These are phyloP conservation scores for Lepidochitona cinerea DNA, from an alignment of 2,888 invertebrate species.

Conservation along the genomic window DNA sequence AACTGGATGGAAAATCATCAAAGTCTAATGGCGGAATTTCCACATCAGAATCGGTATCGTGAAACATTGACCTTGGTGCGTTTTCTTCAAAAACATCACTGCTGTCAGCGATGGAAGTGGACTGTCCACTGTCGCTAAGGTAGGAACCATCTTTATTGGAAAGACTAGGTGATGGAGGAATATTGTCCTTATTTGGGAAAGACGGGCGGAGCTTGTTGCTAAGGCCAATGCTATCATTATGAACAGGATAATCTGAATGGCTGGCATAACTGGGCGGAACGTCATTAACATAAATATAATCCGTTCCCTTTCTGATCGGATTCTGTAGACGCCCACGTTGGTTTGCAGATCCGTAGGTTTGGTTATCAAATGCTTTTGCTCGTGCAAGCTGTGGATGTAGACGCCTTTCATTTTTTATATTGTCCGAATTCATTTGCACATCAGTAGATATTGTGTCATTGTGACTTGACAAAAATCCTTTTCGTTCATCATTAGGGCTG, in stretches of 20 bases:
- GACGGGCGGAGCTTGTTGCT: background rate
- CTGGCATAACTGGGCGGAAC: background rate
- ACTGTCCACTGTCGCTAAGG: constrained; percentile 1
- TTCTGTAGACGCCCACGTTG: background rate
- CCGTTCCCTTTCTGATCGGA: no score
- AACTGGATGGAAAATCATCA: constrained; percentile 45
- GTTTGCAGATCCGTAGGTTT: background rate
- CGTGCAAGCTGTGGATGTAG: background rate
- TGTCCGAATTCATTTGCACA: background rate
- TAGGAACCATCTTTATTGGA: background rate
- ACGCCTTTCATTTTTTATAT: background rate
- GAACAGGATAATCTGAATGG: background rate
- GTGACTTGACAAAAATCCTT: background rate
- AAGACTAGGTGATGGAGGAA: background rate
- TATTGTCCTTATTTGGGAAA: background rate
- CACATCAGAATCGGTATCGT: constrained; percentile 46
- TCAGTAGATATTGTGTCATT: background rate
- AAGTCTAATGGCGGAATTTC: constrained; percentile 49
- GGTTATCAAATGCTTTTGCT: background rate
- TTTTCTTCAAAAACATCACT: constrained; percentile 46
- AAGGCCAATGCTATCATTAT: background rate
- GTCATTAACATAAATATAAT: background rate
- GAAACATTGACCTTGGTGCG: constrained; percentile 28
- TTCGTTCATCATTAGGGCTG: background rate
- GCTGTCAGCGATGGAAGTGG: constrained; percentile 45